phyloP scores from a whole-genome alignment of 2,113 vertebrate genomes.

The Psilopsiagon aymara region DNA sequence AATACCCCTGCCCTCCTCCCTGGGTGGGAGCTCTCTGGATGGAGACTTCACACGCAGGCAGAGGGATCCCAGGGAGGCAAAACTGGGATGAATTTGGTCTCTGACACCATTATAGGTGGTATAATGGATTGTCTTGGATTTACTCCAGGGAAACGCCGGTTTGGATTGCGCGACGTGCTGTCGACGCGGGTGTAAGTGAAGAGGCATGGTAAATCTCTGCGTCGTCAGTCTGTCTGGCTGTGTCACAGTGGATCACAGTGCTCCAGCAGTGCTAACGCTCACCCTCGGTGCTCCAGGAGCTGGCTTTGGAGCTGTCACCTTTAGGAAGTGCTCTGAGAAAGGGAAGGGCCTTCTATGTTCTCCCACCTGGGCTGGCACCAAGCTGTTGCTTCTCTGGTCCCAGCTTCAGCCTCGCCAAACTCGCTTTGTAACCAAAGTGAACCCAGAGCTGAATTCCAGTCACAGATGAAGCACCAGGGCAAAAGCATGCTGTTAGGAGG shows the following conservation, averaged over 20 bases:
- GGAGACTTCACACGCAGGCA: not conserved
- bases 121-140: not conserved
- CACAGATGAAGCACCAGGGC: not conserved
- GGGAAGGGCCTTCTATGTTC: not conserved
- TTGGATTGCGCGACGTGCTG: not conserved
- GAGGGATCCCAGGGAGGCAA: not conserved
- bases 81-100: not conserved
- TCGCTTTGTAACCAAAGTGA: not conserved
- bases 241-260: fast-evolving
- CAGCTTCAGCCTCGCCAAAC: fast-evolving
- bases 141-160: not conserved
- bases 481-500: fast-evolving
- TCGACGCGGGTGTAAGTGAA: not conserved
- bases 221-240: not conserved
- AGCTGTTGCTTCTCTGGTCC: not conserved
- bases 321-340: not conserved
- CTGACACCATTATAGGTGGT: not conserved
- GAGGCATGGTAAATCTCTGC: not conserved
- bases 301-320: not conserved
- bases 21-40: not conserved
- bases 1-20: not conserved
- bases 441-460: not conserved
- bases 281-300: not conserved
- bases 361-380: not conserved
- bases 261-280: fast-evolving